Base-by-base conservation (phyloP, 2,888 invertebrate species). In the Cephus pygmeus region DNA sequence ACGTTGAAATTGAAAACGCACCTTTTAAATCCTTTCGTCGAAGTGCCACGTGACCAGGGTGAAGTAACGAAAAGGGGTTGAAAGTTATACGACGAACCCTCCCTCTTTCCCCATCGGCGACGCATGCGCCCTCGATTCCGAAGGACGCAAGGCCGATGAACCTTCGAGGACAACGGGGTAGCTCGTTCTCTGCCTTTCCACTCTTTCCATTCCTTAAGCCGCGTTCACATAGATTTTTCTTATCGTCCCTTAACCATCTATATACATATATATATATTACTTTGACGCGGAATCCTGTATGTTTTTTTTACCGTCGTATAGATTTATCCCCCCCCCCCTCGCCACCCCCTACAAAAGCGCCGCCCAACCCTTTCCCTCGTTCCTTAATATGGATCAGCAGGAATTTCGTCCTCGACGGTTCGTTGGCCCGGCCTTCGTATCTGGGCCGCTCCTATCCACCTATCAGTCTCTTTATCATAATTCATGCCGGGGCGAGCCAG, bases 121-220 rank as follows among this genome's bases (percentile, higher is more conserved):
- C 80, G 79, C 78, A 80, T 81, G 83, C 82, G 86, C 82, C 84
- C 86, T 84, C 85, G 81, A 86, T 88, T 84, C 83, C 86, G 88
- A 89, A 90, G 90, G 90, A 87, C 88, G 84, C 81, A 79, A 83
- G 89, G 86, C 83, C 89, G 87, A 88, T 88, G 89, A 90, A 89
- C 89, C 85, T 81, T 84, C 88, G 88, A 87, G 88, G 88, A 88
- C 69, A 69, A 33, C 69, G 69, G 69, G 69, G 30, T 33, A 30
- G 69, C 31, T 69, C 69, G 31, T 69, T 33, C 12, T 69, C 69
- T 15, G 31, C 15, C 33, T 69, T 69, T 69, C 12, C 69, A 30
- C 69, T 69, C 30, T 69, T 69, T 11, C 30, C 69, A 69, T 69
- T 30, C 33, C 30, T 33, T 69, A 69, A 69, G 69, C 69, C 69